Percentiles rank a stretch among this genome's conserved stretches.
Evolutionary conservation across 2,113 vertebrate species (phyloP).

Genomic region (Jacana jacana): DNA sequence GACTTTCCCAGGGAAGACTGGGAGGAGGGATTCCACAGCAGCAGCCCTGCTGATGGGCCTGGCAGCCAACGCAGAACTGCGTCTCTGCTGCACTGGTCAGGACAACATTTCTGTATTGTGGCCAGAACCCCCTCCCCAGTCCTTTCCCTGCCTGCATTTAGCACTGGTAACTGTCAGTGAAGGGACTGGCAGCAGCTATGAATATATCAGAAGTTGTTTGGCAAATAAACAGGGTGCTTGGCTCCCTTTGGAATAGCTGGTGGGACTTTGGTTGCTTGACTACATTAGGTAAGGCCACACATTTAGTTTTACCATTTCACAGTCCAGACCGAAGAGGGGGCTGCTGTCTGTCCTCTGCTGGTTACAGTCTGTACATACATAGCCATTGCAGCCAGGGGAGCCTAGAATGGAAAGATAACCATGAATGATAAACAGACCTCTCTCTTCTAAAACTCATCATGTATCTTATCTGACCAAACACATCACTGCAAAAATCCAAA

Average conservation of each 20-base stretch:
- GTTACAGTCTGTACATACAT: conserved; percentile 68
- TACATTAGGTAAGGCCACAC: background rate
- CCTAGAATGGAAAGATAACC: conserved; percentile 68
- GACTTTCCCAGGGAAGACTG: background rate
- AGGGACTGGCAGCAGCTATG: background rate
- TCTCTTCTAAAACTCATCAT: background rate
- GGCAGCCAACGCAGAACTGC: background rate
- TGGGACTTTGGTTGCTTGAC: background rate
- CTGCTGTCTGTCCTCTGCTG: conserved; percentile 80
- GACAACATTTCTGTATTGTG: background rate
- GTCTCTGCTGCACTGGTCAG: background rate
- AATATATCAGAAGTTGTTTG: background rate
- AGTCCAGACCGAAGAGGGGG: conserved; percentile 90
- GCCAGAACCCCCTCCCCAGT: background rate
- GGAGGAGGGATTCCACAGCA: background rate
- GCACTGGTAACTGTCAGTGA: background rate
- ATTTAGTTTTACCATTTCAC: conserved; percentile 86
- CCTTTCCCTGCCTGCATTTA: background rate
- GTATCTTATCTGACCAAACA: background rate
- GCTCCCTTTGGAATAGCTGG: background rate
- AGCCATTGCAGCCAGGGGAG: conserved; percentile 72
- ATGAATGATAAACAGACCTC: background rate
- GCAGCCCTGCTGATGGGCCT: background rate
- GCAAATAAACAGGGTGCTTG: background rate
- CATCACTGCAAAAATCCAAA: background rate